These are phyloP conservation scores for Chesias legatella DNA, from an alignment of 2,888 invertebrate genomes.

Conservation along the genomic window DNA sequence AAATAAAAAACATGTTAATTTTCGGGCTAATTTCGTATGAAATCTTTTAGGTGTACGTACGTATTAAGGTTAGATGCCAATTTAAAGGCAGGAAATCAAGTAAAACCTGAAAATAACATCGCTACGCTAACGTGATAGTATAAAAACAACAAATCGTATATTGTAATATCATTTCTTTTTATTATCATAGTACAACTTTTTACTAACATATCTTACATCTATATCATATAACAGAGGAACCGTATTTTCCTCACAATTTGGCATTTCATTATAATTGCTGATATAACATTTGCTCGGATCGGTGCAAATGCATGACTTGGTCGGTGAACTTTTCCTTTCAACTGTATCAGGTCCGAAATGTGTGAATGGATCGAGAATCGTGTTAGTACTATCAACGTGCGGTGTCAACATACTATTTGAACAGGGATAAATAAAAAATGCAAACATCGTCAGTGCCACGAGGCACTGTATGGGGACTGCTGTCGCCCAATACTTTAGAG, in stretches of 20 bases:
- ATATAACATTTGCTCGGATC: constrained; percentile 68
- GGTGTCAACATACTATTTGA: constrained; percentile 88
- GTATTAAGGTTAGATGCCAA: too few relatives aligned
- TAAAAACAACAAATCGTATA: neutral
- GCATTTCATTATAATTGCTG: constrained; percentile 51
- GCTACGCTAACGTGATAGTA: too few relatives aligned
- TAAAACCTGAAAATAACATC: too few relatives aligned
- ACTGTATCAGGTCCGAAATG: constrained; percentile 39
- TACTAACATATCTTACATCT: constrained; percentile 84
- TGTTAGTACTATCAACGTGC: constrained; percentile 81
- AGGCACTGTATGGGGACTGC: constrained; percentile 90
- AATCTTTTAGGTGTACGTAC: too few relatives aligned
- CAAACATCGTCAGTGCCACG: constrained; percentile 86
- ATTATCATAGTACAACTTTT: constrained; percentile 62
- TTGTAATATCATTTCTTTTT: neutral
- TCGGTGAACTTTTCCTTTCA: constrained; percentile 21
- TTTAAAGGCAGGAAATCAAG: too few relatives aligned
- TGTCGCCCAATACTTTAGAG: constrained; percentile 94
- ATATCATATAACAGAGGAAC: constrained; percentile 85
- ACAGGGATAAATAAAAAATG: constrained; percentile 91
- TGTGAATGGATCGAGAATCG: constrained; percentile 82
- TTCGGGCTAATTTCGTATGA: too few relatives aligned
- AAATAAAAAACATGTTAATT: too few relatives aligned
- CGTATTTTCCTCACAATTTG: constrained; percentile 53
- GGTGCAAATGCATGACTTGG: constrained; percentile 68